phyloP scores from a whole-genome alignment of 2,888 invertebrate species.

The Apotomis turbidana region DNA sequence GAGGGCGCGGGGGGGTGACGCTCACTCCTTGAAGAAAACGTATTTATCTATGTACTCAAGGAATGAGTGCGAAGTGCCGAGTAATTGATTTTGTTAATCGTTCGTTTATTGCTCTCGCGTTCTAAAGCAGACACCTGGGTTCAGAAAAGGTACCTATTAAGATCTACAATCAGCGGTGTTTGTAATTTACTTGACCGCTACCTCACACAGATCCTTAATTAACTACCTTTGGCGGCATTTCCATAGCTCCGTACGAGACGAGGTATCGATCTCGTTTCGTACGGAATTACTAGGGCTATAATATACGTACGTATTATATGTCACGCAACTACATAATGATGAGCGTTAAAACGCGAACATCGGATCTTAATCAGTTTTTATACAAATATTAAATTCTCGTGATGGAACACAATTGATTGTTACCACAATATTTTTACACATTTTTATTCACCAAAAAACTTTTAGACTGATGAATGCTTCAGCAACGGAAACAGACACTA shows the following conservation, averaged over 20 bases:
- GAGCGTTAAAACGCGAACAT: too few relatives aligned
- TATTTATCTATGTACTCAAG: background rate
- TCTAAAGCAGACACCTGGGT: background rate
- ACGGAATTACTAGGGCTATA: too few relatives aligned
- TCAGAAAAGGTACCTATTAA: constrained; percentile 40
- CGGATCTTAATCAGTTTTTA: too few relatives aligned
- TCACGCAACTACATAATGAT: too few relatives aligned
- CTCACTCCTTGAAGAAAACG: background rate
- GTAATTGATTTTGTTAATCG: background rate
- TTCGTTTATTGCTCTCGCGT: constrained; percentile 2
- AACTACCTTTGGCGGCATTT: constrained; percentile 44
- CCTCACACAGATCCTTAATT: constrained; percentile 48
- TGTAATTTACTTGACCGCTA: constrained; percentile 48
- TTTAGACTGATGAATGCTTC: background rate
- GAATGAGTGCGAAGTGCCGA: constrained; percentile 4
- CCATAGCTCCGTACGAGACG: constrained; percentile 39
- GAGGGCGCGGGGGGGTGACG: too few relatives aligned
- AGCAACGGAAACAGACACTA: constrained; percentile 16
- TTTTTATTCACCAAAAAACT: too few relatives aligned
- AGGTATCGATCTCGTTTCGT: background rate
- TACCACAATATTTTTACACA: too few relatives aligned
- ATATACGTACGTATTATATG: too few relatives aligned
- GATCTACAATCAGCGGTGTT: constrained; percentile 42
- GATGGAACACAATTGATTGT: too few relatives aligned
- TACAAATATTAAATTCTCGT: too few relatives aligned